Base-by-base conservation (phyloP, 1,140 invertebrate species). In the Lethrus apterus region DNA sequence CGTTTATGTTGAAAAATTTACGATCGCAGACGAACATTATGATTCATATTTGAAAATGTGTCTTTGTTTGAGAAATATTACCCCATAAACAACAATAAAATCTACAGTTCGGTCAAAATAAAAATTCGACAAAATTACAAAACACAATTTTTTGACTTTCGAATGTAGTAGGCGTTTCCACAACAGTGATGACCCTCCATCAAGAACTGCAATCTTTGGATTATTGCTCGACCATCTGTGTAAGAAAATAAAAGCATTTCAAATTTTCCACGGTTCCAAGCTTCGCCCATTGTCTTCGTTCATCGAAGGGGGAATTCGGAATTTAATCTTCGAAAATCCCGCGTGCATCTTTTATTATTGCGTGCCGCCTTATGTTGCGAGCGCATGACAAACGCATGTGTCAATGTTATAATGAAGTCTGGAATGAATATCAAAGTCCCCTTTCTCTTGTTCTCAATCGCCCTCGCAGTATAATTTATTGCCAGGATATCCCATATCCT, bases 401-500 rank as follows among this genome's bases (percentile, higher is more conserved):
- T 57, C 55, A 57, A 57, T 55, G 46, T 26, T 48, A 52, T 48
- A 52, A 55, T 52, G 50, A 52, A 54, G 55, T 52, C 50, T 48
- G 44, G 48, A 54, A 52, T 46, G 43, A 30, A 48, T 51, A 49
- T 20, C 47, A 46, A 46, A 29, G 9, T 23, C 44, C 50, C 46
- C 41, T 32, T 33, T 44, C 32, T 46, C 34, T 36, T 48, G 13
- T 33, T 30, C 48, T 49, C 54, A 44, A 44, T n/a, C n/a, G 41
- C 34, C 32, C 23, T 19, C 41, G 21, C 52, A 48, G 53, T 43
- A 54, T 55, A 56, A 58, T 58, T 55, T 58, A 58, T 58, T 53
- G 47, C 45, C 46, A 55, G 56, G 53, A 58, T 53, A 55, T 58
- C 49, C 50, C 50, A 49, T 58, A 55, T 58, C 51, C 53, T 58